phyloP scores from a whole-genome alignment of 1,140 invertebrate species.

The Brachionus angularis region DNA sequence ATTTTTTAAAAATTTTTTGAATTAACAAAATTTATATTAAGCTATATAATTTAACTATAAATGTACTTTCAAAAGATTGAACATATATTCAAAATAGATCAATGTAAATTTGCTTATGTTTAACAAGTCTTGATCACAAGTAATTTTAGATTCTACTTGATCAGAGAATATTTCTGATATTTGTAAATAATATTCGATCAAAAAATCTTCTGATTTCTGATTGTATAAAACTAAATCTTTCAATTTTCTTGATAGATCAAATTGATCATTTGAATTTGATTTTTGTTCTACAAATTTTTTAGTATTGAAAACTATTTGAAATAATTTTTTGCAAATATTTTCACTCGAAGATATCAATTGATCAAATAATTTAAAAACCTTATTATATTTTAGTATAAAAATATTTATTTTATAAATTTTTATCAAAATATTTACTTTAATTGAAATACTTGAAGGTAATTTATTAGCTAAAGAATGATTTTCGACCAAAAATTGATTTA shows the following conservation, averaged over 20 bases:
- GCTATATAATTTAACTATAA: neutral
- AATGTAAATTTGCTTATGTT: no score
- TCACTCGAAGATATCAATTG: conserved; percentile 9
- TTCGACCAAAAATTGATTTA: conserved; percentile 22
- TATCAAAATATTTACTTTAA: no score
- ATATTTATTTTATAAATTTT: no score
- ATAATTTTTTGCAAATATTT: conserved; percentile 22
- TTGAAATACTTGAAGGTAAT: neutral
- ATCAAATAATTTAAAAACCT: conserved; percentile 5
- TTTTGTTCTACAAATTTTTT: conserved; percentile 29
- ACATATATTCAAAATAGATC: neutral
- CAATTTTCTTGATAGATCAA: neutral
- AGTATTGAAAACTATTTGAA: conserved; percentile 7
- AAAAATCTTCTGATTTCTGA: neutral
- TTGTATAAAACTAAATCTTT: neutral
- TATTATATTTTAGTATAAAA: no score
- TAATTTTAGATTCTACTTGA: neutral
- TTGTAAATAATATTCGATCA: conserved; percentile 6
- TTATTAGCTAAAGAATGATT: neutral
- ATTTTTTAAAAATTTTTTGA: neutral
- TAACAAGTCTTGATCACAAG: conserved; percentile 1
- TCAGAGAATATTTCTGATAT: conserved; percentile 4
- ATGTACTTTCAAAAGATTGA: conserved; percentile 20
- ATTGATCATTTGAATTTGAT: neutral
- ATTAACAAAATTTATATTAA: neutral